Evolutionary conservation across 2,797 vertebrate species (phyloP).

Genomic region (Oryzias sinensis): DNA sequence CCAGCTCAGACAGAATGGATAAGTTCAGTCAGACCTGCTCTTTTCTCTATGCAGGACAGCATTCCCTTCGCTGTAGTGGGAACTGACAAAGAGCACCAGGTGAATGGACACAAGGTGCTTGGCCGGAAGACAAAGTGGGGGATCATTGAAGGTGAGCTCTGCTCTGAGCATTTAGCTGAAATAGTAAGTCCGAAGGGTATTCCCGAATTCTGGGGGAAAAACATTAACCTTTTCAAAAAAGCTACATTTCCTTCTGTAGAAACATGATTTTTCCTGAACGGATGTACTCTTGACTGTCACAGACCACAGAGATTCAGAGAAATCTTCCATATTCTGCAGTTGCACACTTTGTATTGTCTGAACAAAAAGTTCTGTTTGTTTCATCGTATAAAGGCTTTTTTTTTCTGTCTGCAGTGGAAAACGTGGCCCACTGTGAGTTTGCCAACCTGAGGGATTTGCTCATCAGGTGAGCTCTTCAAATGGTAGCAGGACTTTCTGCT

Average conservation of each 20-base stretch:
- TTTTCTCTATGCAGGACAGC: slow-evolving; percentile 77
- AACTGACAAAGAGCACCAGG: slow-evolving; percentile 90
- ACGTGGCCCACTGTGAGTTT: slow-evolving; percentile 91
- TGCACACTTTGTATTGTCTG: too few species aligned
- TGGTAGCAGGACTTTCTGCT: too few species aligned
- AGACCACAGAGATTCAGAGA: too few species aligned
- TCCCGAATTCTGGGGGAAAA: too few species aligned
- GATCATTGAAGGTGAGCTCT: slow-evolving; percentile 88
- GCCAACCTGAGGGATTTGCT: slow-evolving; percentile 91
- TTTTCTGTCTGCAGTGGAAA: slow-evolving; percentile 86
- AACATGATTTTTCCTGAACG: too few species aligned
- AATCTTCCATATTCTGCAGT: too few species aligned
- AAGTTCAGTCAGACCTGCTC: too few species aligned
- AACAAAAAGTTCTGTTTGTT: too few species aligned
- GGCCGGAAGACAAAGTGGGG: slow-evolving; percentile 97
- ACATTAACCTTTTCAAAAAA: too few species aligned
- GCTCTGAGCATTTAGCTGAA: background rate
- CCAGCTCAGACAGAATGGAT: too few species aligned
- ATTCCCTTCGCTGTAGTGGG: slow-evolving; percentile 96
- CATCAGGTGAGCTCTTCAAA: slow-evolving; percentile 81
- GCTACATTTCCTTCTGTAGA: too few species aligned
- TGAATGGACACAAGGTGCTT: slow-evolving; percentile 90
- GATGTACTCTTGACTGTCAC: too few species aligned
- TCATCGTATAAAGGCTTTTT: background rate
- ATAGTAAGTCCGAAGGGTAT: background rate